These are phyloP conservation scores for Pseudococcus jackbeardsleyi DNA, from an alignment of 2,888 invertebrate species.

Conservation along the genomic window DNA sequence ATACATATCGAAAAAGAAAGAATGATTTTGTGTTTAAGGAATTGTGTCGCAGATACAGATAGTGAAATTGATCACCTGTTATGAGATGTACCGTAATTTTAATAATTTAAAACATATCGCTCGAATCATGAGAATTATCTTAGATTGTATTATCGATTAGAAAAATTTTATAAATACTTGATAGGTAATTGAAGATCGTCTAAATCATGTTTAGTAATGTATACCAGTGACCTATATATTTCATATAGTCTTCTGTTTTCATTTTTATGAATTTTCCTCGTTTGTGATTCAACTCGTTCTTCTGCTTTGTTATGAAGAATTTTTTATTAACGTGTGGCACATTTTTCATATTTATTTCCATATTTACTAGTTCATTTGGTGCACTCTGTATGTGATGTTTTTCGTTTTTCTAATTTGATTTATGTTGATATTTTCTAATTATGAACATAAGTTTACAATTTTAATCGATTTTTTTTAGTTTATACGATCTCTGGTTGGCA, in stretches of 20 bases:
- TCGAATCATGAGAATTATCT: too few relatives aligned
- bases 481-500: neutral
- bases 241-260: neutral
- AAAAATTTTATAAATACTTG: too few relatives aligned
- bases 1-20: too few relatives aligned
- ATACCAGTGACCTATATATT: too few relatives aligned
- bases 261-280: neutral
- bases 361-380: neutral
- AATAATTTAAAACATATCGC: too few relatives aligned
- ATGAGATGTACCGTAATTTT: too few relatives aligned
- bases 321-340: neutral
- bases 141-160: too few relatives aligned
- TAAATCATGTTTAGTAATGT: too few relatives aligned
- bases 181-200: too few relatives aligned
- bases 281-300: neutral
- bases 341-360: neutral
- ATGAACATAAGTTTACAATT: neutral
- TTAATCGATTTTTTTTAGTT: neutral
- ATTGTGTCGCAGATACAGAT: too few relatives aligned
- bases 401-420: neutral
- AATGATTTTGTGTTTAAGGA: too few relatives aligned
- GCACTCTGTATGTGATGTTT: neutral
- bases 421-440: neutral
- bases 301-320: neutral
- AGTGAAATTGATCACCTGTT: too few relatives aligned